Conservation (phyloP, 1,140 invertebrate species). For the Aleiodes sp. region DNA sequence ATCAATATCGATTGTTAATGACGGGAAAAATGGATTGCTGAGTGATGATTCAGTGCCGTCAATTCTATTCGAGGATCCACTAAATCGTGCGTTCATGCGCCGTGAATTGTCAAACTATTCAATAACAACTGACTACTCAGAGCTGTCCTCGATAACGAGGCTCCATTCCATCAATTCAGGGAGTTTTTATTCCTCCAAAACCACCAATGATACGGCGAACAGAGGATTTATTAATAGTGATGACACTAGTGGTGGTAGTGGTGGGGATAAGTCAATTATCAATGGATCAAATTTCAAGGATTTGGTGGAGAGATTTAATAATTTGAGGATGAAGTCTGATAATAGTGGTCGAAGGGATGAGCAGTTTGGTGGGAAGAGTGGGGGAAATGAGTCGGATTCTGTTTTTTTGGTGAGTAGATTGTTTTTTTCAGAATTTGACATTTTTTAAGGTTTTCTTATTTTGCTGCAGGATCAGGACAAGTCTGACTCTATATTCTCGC, state of each 20-base stretch:
- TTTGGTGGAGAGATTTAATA: background rate
- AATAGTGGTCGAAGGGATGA: background rate
- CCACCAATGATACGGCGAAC: slow-evolving; percentile 45
- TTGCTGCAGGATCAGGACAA: slow-evolving; percentile 17
- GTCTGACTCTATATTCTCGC: slow-evolving; percentile 44
- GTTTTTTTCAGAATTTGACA: background rate
- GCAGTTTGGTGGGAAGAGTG: background rate
- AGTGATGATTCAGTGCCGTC: slow-evolving; percentile 28
- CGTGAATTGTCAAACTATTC: slow-evolving; percentile 31
- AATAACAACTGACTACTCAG: slow-evolving; percentile 40
- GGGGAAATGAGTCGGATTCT: slow-evolving; percentile 40
- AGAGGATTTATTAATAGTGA: slow-evolving; percentile 43
- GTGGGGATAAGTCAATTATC: background rate
- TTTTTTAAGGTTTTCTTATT: slow-evolving; percentile 21
- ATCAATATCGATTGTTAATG: slow-evolving; percentile 33
- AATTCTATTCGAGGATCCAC: slow-evolving; percentile 36
- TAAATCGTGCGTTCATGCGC: slow-evolving; percentile 38
- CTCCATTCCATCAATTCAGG: slow-evolving; percentile 36
- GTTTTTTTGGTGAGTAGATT: slow-evolving; percentile 50
- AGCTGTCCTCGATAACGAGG: slow-evolving; percentile 42
- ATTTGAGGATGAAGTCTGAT: background rate
- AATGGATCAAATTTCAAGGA: background rate
- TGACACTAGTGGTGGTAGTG: background rate
- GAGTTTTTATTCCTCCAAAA: slow-evolving; percentile 29
- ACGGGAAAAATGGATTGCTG: background rate